Evolutionary conservation across 2,797 vertebrate species (phyloP), one percentile per base, ranked within the genome.

Genomic region (Etheostoma nigrum): DNA sequence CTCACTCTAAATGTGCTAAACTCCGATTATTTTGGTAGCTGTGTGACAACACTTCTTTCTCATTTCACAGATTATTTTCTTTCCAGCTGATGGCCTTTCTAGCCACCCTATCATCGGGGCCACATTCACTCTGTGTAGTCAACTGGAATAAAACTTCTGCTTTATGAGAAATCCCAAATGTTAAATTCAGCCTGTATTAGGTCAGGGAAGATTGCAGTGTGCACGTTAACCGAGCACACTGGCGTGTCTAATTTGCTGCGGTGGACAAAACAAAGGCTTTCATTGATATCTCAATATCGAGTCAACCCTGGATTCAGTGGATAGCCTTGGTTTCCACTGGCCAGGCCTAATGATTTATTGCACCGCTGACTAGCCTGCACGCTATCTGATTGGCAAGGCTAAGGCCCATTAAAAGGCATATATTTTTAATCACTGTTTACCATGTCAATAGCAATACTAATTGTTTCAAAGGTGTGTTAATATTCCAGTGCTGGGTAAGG

Each of bases 401-500:
- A 53, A 53, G 70, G 64, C 85, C 92, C 88, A 93, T 94, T 91
- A 91, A 88, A 84, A 87, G 72, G 79, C 78, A 90, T 91, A 91
- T 92, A 89, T 91, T 89, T 93, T 93, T 90, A 94, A 94, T 91
- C 87, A 91, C 87, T 92, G 88, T 94, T 93, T 93, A 91, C 86
- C 69, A 69, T 90, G 91, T 94, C 90, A 86, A 90, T 91, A 89
- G 83, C 74, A 81, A 90, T 85, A 91, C 85, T 91, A 92, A 94
- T 93, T 85, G 81, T 80, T 85, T 80, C 71, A 57, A 72, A 77
- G 73, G 59, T 75, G 66, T 59, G 74, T 64, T 79, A 65, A 85
- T 82, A 81, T 82, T 67, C 36, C 45, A 47, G 42, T 0, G 12
- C 44, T 47, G 48, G 45, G 66, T 64, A 60, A 79, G 63, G 40